A percentile compares a stretch with the other conserved stretches of the same genome.
Conservation (phyloP, 2,888 invertebrate genomes). For the Epiblema foenella region DNA sequence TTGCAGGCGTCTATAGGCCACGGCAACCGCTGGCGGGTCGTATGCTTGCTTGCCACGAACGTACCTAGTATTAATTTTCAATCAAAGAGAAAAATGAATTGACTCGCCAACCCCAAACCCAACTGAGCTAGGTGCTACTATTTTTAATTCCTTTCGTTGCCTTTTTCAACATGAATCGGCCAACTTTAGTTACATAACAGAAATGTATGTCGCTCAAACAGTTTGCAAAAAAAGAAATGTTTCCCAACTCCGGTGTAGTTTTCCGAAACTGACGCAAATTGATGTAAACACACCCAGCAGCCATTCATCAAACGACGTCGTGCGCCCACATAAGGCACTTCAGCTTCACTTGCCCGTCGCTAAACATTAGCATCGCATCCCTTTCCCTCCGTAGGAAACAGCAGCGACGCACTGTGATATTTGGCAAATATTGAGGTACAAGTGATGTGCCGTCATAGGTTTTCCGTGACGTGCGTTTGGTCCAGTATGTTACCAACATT, state of each 20-base stretch:
- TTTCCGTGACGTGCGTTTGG: conserved; percentile 8
- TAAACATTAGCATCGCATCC: not conserved
- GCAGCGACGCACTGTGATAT: not conserved
- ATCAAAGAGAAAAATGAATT: no score
- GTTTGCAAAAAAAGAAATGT: not conserved
- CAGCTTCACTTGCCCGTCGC: not conserved
- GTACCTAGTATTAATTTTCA: no score
- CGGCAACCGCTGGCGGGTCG: no score
- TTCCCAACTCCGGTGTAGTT: not conserved
- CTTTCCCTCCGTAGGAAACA: not conserved
- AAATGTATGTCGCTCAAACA: no score
- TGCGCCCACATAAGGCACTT: conserved; percentile 12
- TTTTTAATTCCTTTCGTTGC: no score
- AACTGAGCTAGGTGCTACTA: no score
- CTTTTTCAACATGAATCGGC: no score
- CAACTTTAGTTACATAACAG: no score
- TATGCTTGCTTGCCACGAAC: no score
- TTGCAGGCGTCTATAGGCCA: no score
- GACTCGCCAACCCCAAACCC: no score
- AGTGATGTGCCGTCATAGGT: not conserved
- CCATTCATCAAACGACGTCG: conserved; percentile 26
- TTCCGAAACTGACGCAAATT: not conserved
- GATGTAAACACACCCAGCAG: conserved; percentile 14
- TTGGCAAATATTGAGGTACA: not conserved
- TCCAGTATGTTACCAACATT: not conserved